phyloP scores from a whole-genome alignment of 2,888 invertebrate genomes.

The Ernsta delagoae region DNA sequence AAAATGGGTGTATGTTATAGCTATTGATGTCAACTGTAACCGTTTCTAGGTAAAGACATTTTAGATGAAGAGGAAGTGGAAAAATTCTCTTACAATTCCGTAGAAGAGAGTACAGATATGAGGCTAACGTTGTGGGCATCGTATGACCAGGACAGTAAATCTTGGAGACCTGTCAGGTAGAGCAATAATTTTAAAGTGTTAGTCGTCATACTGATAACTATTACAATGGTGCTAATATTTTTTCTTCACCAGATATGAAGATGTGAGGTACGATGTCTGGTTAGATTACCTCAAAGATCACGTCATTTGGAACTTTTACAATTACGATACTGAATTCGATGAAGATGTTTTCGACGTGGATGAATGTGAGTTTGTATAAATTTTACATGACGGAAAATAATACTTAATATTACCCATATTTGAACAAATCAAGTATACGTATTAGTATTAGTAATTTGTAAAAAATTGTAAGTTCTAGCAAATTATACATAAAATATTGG shows the following conservation, averaged over 20 bases:
- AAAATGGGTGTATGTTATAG: too few relatives aligned
- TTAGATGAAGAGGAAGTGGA: conserved; percentile 50
- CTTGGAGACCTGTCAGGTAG: conserved; percentile 65
- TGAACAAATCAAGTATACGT: too few relatives aligned
- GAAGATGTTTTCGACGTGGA: conserved; percentile 47
- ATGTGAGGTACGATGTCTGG: conserved; percentile 51
- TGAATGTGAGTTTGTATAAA: conserved; percentile 48
- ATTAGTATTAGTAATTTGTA: too few relatives aligned
- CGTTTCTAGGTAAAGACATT: conserved; percentile 52
- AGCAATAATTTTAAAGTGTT: neutral
- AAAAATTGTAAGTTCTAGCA: neutral
- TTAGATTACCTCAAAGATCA: conserved; percentile 53
- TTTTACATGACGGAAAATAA: too few relatives aligned
- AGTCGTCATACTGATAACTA: too few relatives aligned
- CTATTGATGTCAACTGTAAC: neutral
- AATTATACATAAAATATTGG: neutral
- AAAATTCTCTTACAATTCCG: conserved; percentile 50
- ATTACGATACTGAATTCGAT: conserved; percentile 49
- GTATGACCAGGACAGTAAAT: conserved; percentile 42
- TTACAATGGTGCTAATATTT: too few relatives aligned
- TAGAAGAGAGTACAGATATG: conserved; percentile 29
- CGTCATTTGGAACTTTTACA: conserved; percentile 59
- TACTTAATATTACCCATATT: too few relatives aligned
- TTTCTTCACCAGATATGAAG: conserved; percentile 54
- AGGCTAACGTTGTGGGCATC: conserved; percentile 58